Percentiles rank a stretch among this genome's conserved stretches.
phyloP scores from a whole-genome alignment of 2,797 vertebrate species.

The Gymnodraco acuticeps region DNA sequence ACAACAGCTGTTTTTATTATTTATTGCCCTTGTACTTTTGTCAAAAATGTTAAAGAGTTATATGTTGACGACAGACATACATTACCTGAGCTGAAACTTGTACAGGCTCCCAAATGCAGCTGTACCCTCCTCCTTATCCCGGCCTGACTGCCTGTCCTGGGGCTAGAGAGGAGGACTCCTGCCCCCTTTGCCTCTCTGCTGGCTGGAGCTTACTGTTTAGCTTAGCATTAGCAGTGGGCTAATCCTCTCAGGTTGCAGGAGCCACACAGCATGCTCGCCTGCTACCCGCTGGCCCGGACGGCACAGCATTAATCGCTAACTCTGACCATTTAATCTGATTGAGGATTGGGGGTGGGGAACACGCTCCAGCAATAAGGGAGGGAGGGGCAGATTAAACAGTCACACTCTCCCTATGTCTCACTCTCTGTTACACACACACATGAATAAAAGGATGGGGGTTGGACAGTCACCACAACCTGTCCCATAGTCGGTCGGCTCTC shows the following conservation, averaged over 20 bases:
- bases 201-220: constrained; percentile 74
- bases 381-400: constrained; percentile 79
- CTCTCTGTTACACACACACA: constrained; percentile 58
- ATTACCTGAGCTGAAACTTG: neutral
- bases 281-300: constrained; percentile 65
- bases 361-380: constrained; percentile 42
- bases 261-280: constrained; percentile 55
- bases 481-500: constrained; percentile 39
- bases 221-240: constrained; percentile 84
- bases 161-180: constrained; percentile 40
- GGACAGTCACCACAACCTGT: constrained; percentile 62
- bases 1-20: neutral
- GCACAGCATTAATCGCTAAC: constrained; percentile 77
- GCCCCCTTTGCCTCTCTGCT: constrained; percentile 50
- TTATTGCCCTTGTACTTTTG: neutral
- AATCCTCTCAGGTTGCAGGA: constrained; percentile 86
- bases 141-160: constrained; percentile 25
- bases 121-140: constrained; percentile 18
- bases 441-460: constrained; percentile 65
- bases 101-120: constrained; percentile 5
- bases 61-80: no score
- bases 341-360: constrained; percentile 72
- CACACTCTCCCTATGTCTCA: constrained; percentile 70
- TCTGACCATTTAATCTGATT: constrained; percentile 83
- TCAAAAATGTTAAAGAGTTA: neutral